These are phyloP conservation scores for Triplophysa yarkandensis DNA, from an alignment of 2,797 vertebrate genomes.

Conservation along the genomic window DNA sequence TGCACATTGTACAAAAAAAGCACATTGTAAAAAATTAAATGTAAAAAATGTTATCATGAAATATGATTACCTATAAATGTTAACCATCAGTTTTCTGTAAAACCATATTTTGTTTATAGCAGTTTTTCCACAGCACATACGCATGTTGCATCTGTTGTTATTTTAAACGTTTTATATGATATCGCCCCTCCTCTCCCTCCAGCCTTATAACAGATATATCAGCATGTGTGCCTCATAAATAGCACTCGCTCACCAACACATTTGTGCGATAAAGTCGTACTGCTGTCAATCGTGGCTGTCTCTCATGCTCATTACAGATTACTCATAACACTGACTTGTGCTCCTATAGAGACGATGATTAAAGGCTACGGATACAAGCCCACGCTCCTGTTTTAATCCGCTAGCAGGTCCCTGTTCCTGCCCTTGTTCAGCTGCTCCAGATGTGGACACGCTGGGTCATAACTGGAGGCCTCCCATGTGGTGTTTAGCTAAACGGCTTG, in stretches of 20 bases:
- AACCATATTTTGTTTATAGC: constrained; percentile 21
- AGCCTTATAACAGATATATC: constrained; percentile 18
- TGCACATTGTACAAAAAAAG: neutral
- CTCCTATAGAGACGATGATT: constrained; percentile 31
- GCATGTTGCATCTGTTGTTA: constrained; percentile 30
- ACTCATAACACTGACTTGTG: neutral
- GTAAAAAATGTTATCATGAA: too few relatives aligned
- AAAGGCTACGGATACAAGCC: constrained; percentile 4
- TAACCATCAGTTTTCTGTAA: constrained; percentile 1
- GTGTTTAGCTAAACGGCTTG: constrained; percentile 19
- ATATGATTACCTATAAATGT: neutral
- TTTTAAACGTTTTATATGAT: constrained; percentile 27
- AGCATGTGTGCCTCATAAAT: constrained; percentile 55
- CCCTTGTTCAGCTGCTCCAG: constrained; percentile 39
- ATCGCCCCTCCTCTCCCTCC: constrained; percentile 1
- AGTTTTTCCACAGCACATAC: constrained; percentile 6
- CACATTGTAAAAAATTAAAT: neutral
- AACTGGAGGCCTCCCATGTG: constrained; percentile 28
- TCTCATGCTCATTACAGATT: constrained; percentile 29
- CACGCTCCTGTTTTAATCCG: neutral
- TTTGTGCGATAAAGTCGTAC: constrained; percentile 66
- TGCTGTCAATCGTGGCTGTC: constrained; percentile 20
- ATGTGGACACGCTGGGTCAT: constrained; percentile 46
- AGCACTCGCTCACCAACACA: constrained; percentile 47
- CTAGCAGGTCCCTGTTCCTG: constrained; percentile 9